Evolutionary conservation across 2,888 invertebrate species (phyloP).

Genomic region (Syrista parreyssii): DNA sequence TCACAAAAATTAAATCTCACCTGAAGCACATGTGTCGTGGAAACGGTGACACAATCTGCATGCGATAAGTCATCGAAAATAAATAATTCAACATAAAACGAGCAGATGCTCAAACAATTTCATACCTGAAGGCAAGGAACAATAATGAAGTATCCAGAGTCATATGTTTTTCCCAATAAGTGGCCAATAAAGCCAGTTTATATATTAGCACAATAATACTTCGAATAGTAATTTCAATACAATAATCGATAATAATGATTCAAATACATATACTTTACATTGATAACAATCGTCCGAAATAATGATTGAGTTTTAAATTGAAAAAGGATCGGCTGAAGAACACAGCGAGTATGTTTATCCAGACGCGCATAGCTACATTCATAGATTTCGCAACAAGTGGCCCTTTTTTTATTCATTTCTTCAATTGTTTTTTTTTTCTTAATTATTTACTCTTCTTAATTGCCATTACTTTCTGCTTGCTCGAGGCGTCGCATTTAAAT

Average conservation of each 20-base stretch:
- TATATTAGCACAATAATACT: slow-evolving; percentile 56
- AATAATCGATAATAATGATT: slow-evolving; percentile 50
- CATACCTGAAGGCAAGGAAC: neutral
- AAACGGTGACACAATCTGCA: neutral
- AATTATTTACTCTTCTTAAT: slow-evolving; percentile 1
- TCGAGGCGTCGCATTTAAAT: neutral
- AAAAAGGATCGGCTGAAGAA: slow-evolving; percentile 31
- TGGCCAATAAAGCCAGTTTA: slow-evolving; percentile 54
- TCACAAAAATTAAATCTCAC: neutral
- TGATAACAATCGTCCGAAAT: slow-evolving; percentile 48
- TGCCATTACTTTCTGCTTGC: slow-evolving; percentile 2
- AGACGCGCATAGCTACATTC: slow-evolving; percentile 48
- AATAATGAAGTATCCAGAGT: neutral
- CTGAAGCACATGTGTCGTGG: neutral
- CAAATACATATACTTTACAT: slow-evolving; percentile 50
- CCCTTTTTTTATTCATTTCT: neutral
- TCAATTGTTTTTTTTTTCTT: neutral
- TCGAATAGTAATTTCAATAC: slow-evolving; percentile 53
- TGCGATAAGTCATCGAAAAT: neutral
- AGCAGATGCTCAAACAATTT: neutral
- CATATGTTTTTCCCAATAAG: slow-evolving; percentile 13
- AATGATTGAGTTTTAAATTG: slow-evolving; percentile 24
- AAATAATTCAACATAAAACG: neutral
- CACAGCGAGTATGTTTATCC: slow-evolving; percentile 25
- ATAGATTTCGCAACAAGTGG: slow-evolving; percentile 35